Evolutionary conservation across 2,113 vertebrate genomes (phyloP), one percentile per base, ranked within the genome.

Genomic region (Myanophis thanlyinensis): DNA sequence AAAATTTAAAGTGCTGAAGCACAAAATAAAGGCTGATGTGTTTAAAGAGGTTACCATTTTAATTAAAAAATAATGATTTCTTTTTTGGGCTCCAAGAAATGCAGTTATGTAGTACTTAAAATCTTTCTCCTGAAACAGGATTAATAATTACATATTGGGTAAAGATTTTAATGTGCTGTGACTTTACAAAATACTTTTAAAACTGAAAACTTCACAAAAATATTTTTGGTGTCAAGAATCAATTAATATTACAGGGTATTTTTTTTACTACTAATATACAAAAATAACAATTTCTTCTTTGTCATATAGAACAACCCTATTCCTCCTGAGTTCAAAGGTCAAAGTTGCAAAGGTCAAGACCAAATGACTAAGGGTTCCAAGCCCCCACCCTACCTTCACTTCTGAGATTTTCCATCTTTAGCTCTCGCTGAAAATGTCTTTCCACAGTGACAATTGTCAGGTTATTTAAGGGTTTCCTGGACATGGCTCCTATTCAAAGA

Each of bases 141-240:
- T 94, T 90, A 96, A 90, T 49, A 90, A 88, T 96, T 95, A 95
- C 92, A 53, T 93, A 92, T 86, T 52, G 25, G 90, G 89, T 80
- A 25, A 93, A 27, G n/a, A 6, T 48, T 67, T 93, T 95, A 96
- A 48, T 54, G 85, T 6, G 12, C 27, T n/a, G 30, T 93, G 52
- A 93, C 93, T 73, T 47, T 54, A 35, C 91, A 92, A 35, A 92
- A 35, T 2, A 93, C 15, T 3, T 15, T 0, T 1, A 4, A n/a
- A 90, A 94, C 15, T 40, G 30, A 35, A 20, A 3, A 9, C 2
- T 2, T 6, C 44, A 30, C 93, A 91, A 85, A 44, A 85, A 20
- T 3, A 23, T n/a, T 4, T 35, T 1, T 20, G 1, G n/a, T 89
- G 67, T 80, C 53, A 49, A 51, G 44, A 18, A 86, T 89, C 10